A percentile compares a stretch with the other conserved stretches of the same genome.
Evolutionary conservation across 2,888 invertebrate species (phyloP).

Genomic region (Cephus nigrinus): DNA sequence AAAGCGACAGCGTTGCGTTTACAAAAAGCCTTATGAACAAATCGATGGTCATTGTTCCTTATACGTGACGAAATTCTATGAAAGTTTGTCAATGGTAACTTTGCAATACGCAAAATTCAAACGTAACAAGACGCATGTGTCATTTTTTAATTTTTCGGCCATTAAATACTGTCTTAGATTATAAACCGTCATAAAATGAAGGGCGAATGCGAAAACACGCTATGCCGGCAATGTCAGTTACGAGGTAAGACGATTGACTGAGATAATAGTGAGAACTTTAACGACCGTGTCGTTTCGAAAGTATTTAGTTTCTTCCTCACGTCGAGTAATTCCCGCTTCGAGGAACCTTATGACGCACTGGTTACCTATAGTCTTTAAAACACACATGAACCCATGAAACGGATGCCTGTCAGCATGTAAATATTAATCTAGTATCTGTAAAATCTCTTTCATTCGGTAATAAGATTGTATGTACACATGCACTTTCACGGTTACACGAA

Average conservation of each 20-base stretch:
- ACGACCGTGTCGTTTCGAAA: neutral
- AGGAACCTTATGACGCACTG: neutral
- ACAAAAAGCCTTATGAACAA: conserved; percentile 36
- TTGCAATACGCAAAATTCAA: neutral
- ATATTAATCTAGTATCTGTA: neutral
- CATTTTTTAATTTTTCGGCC: neutral
- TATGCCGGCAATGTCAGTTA: neutral
- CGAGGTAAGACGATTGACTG: neutral
- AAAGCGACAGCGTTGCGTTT: conserved; percentile 24
- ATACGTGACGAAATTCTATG: no score
- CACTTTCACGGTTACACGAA: neutral
- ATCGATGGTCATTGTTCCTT: conserved; percentile 26
- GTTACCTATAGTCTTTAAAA: neutral
- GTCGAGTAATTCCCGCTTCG: neutral
- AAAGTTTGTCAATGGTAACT: neutral
- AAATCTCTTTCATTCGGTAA: neutral
- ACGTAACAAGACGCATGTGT: no score
- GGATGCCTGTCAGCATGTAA: neutral
- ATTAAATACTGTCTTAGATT: neutral
- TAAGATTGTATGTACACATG: neutral
- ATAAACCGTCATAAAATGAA: neutral
- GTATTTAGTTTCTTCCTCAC: no score
- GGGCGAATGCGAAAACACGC: neutral
- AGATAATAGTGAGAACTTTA: neutral
- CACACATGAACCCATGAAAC: neutral